These are phyloP conservation scores for Valencia hispanica DNA, from an alignment of 2,797 vertebrate genomes.

Conservation along the genomic window DNA sequence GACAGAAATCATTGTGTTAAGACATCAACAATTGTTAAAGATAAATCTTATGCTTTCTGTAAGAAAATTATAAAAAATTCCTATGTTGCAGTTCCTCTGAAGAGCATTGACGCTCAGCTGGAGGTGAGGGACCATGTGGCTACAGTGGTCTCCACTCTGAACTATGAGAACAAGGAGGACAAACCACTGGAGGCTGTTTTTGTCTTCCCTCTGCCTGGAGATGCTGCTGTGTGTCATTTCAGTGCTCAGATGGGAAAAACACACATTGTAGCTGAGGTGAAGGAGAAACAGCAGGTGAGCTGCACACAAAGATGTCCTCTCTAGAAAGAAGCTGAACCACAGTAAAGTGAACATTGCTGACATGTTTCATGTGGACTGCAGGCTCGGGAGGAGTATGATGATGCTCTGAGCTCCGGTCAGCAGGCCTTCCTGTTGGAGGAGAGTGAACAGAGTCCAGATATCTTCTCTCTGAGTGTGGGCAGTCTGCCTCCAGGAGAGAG, in stretches of 20 bases:
- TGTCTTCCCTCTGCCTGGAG: constrained; percentile 85
- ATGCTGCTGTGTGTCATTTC: constrained; percentile 86
- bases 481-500: constrained; percentile 80
- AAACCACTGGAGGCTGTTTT: constrained; percentile 82
- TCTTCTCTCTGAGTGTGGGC: constrained; percentile 80
- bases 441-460: constrained; percentile 78
- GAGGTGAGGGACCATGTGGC: constrained; percentile 83
- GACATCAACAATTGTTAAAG: too few relatives aligned
- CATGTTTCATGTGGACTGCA: constrained; percentile 32
- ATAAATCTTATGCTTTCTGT: too few relatives aligned
- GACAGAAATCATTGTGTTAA: too few relatives aligned
- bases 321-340: not conserved
- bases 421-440: constrained; percentile 84
- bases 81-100: constrained; percentile 80
- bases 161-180: constrained; percentile 83
- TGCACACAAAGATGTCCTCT: not conserved
- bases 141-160: constrained; percentile 81
- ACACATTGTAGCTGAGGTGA: constrained; percentile 81
- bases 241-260: constrained; percentile 77
- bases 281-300: constrained; percentile 78
- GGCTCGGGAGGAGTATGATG: constrained; percentile 75
- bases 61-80: too few relatives aligned
- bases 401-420: constrained; percentile 73
- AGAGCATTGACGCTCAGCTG: constrained; percentile 81
- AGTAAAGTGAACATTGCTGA: not conserved